Conservation (phyloP, 1,140 invertebrate genomes). For the Chrysomallon squamiferum region DNA sequence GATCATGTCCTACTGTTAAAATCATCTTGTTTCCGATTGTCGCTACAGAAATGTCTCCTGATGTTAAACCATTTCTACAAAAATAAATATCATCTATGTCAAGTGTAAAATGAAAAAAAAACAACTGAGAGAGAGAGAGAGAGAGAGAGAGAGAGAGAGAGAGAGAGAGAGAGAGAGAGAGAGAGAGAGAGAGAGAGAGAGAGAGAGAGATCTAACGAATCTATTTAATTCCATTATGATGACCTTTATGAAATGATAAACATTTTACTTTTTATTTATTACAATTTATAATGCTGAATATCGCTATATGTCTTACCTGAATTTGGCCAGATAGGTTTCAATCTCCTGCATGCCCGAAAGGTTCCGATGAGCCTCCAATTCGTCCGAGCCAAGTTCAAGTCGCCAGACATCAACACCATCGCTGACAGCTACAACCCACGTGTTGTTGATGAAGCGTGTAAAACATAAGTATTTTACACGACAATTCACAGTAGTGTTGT, state of each 20-base stretch:
- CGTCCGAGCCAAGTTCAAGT: slow-evolving; percentile 41
- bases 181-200: too few species aligned
- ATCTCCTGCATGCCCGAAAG: slow-evolving; percentile 31
- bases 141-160: too few species aligned
- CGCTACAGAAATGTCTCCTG: slow-evolving; percentile 39
- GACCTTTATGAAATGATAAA: too few species aligned
- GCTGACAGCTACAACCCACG: slow-evolving; percentile 39
- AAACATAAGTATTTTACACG: slow-evolving; percentile 43
- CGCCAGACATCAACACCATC: slow-evolving; percentile 52
- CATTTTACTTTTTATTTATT: too few species aligned
- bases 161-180: too few species aligned
- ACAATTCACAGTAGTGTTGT: slow-evolving; percentile 25
- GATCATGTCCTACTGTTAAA: slow-evolving; percentile 44
- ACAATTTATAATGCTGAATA: too few species aligned
- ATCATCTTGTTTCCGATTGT: slow-evolving; percentile 43
- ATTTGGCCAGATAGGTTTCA: slow-evolving; percentile 37
- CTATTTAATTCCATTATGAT: too few species aligned
- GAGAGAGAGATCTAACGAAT: too few species aligned
- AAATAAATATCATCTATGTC: slow-evolving; percentile 12
- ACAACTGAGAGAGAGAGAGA: too few species aligned
- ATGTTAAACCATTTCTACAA: slow-evolving; percentile 46
- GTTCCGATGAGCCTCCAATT: slow-evolving; percentile 44
- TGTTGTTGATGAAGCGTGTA: slow-evolving; percentile 24
- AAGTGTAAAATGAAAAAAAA: too few species aligned
- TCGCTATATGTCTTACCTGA: slow-evolving; percentile 29